Base-by-base conservation (phyloP, 1,140 invertebrate species). In the Lordiphosa clarofinis region DNA sequence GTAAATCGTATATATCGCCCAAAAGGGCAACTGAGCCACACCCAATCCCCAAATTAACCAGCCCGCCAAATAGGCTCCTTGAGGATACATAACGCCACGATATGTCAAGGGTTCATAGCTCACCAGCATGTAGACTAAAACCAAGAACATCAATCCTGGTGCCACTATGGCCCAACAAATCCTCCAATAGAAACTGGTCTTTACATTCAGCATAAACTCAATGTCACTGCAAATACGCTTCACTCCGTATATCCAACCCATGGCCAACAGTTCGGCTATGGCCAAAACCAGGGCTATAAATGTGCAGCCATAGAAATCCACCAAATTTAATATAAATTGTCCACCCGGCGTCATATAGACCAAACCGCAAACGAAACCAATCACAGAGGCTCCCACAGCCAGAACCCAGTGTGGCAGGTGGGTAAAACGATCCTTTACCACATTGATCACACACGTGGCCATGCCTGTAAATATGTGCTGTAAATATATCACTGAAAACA, bases 261-360 rank as follows among this genome's bases (percentile, higher is more conserved):
- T 88, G 5, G 91, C 93, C 19, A 92, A 89, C 3, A 94, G 91
- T 89, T 96, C 94, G 13, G 93, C 89, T 8, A 94, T 93, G 4
- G 94, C 94, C 24, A 95, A 90, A 47, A 95, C 91, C 50, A 96
- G 92, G 12, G 95, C 93, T 47, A 95, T 92, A 65, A 96, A 95
- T 2, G 95, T 94, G 21, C 94, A 94, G 6, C 94, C 96, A 86
- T 95, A 98, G 73, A 93, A 93, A 87, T 98, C 96, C 28, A 98
- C 93, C 11, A 98, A 88, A 52, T 93, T 94, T 21, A 98, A 90
- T 31, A 97, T 92, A 78, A 94, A 96, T 79, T 96, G 95, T 0
- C 97, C 96, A 46, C 96, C 96, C 49, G 94, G 94, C 9, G 94
- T 95, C 44, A 94, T 91, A 69, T 95, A 96, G 11, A 95, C 90